phyloP scores from a whole-genome alignment of 2,113 vertebrate species.

The Orthonyx spaldingii region DNA sequence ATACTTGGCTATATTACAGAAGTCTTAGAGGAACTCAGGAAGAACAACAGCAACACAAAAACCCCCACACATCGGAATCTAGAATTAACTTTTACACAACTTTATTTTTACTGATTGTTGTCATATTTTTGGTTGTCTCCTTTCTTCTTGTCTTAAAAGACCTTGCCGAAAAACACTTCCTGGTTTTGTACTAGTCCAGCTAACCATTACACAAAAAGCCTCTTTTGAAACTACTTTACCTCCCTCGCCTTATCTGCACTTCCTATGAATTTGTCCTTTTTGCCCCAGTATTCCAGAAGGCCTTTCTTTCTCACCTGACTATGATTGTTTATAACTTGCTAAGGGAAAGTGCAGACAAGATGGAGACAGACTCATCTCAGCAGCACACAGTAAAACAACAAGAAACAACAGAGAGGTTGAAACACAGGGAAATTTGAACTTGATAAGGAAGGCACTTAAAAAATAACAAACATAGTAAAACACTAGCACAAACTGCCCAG shows the following conservation, averaged over 20 bases:
- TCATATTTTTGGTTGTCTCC: background rate
- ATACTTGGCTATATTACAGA: background rate
- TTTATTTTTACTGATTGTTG: background rate
- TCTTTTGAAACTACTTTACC: background rate
- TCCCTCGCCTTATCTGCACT: background rate
- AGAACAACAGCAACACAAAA: background rate
- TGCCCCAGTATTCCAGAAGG: background rate
- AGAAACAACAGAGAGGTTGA: background rate
- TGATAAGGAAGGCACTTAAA: background rate
- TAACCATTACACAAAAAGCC: background rate
- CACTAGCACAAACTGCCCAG: background rate
- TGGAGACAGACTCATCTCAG: background rate
- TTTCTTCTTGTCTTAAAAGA: background rate
- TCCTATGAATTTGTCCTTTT: background rate
- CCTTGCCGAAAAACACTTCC: background rate
- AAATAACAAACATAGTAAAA: background rate
- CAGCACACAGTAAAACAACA: background rate
- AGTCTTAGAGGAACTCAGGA: background rate
- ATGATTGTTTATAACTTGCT: background rate
- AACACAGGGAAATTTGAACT: background rate
- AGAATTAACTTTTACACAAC: background rate
- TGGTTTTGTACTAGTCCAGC: background rate
- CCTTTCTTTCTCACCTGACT: background rate
- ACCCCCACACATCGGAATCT: rapidly evolving
- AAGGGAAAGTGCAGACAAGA: background rate